Percentiles rank a stretch among this genome's conserved stretches.
phyloP scores from a whole-genome alignment of 1,140 invertebrate species.

The Drosophila arizonae region DNA sequence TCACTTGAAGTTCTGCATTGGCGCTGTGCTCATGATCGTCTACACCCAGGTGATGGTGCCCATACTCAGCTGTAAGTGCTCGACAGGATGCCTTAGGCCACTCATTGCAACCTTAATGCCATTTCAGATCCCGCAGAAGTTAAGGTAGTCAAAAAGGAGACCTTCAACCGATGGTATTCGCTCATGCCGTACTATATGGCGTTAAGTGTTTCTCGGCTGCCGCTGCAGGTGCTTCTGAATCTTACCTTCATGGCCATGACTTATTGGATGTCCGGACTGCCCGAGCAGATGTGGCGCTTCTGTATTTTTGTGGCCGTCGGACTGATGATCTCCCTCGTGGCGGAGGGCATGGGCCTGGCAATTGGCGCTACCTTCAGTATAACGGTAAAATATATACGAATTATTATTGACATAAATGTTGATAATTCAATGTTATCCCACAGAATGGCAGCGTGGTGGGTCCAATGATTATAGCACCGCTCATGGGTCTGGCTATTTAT shows the following conservation, averaged over 20 bases:
- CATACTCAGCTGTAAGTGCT: constrained; percentile 85
- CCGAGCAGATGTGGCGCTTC: constrained; percentile 84
- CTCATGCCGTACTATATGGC: constrained; percentile 91
- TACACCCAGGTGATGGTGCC: constrained; percentile 88
- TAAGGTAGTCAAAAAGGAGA: constrained; percentile 90
- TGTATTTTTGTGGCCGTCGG: constrained; percentile 84
- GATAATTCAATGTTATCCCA: background rate
- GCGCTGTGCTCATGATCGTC: constrained; percentile 86
- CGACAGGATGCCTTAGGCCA: background rate
- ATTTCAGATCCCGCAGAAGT: constrained; percentile 90
- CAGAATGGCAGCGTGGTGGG: constrained; percentile 87
- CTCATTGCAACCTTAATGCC: background rate
- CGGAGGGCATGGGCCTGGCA: constrained; percentile 86
- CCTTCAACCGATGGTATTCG: constrained; percentile 93
- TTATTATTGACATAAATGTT: background rate
- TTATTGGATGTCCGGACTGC: constrained; percentile 86
- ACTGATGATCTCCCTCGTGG: constrained; percentile 85
- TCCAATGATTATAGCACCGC: constrained; percentile 85
- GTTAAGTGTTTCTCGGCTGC: constrained; percentile 87
- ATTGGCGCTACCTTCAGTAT: constrained; percentile 87
- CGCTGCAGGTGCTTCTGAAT: constrained; percentile 85
- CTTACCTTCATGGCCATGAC: constrained; percentile 85
- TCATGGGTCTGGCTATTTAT: constrained; percentile 86
- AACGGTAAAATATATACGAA: constrained; percentile 83
- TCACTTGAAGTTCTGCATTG: constrained; percentile 87